Percentiles rank a stretch among this genome's conserved stretches.
Evolutionary conservation across 2,797 vertebrate species (phyloP).

Genomic region (Smutsia temminckii): DNA sequence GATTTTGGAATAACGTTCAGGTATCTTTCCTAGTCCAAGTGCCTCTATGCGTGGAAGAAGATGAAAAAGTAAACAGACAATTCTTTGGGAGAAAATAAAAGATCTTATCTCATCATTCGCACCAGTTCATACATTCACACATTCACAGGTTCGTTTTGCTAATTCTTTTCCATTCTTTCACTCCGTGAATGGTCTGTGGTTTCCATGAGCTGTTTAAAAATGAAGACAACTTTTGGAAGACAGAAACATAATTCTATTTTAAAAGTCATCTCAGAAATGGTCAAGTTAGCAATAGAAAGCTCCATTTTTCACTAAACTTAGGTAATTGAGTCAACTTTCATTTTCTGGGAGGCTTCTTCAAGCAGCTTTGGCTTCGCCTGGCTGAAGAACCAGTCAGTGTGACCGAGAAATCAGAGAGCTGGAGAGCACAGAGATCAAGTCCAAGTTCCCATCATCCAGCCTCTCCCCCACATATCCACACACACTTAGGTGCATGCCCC

Average conservation of each 20-base stretch:
- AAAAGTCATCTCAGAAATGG: background rate
- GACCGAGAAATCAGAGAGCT: background rate
- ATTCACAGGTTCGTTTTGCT: background rate
- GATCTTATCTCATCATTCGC: background rate
- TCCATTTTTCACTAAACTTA: background rate
- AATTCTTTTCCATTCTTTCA: background rate
- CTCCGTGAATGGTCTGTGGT: background rate
- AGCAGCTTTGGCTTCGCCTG: background rate
- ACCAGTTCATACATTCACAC: background rate
- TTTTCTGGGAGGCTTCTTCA: background rate
- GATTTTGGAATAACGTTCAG: background rate
- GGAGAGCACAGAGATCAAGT: background rate
- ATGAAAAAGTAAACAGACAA: background rate
- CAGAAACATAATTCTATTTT: background rate
- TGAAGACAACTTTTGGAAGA: background rate
- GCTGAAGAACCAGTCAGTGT: background rate
- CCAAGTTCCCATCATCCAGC: background rate
- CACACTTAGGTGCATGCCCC: background rate
- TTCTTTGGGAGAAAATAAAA: background rate
- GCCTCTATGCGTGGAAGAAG: background rate
- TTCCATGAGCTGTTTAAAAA: conserved; percentile 40
- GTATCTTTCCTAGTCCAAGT: background rate
- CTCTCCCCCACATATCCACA: background rate
- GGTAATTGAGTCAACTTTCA: background rate
- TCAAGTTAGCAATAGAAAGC: background rate